Conservation (phyloP, 2,797 vertebrate species). For the Morelia viridis region DNA sequence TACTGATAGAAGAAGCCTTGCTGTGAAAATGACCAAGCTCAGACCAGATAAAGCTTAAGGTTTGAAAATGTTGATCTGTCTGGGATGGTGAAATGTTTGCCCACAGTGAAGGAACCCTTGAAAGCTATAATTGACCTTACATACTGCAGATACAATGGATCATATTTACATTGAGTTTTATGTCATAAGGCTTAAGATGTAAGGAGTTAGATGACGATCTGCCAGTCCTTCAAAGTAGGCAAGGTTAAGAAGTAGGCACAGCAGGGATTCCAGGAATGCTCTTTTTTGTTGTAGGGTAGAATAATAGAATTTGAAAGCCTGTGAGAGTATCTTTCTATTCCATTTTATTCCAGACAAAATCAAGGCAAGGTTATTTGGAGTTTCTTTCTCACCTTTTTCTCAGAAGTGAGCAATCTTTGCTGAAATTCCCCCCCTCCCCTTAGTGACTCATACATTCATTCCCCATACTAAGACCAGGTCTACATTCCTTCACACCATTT, state of each 20-base stretch:
- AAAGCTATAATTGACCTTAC: neutral
- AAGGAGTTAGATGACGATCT: neutral
- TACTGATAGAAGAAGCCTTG: neutral
- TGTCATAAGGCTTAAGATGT: neutral
- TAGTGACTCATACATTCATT: neutral
- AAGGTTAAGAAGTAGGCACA: neutral
- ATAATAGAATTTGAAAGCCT: neutral
- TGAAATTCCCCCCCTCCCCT: neutral
- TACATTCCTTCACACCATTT: neutral
- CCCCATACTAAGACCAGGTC: neutral
- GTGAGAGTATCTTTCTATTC: neutral
- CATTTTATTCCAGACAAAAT: neutral
- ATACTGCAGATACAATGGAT: neutral
- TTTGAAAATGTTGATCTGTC: neutral
- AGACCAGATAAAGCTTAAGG: neutral
- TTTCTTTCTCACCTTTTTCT: neutral
- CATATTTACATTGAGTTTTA: neutral
- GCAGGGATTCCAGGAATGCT: neutral
- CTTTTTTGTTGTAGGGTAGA: neutral
- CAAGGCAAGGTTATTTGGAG: neutral
- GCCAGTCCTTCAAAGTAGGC: neutral
- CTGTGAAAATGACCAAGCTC: neutral
- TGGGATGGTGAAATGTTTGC: neutral
- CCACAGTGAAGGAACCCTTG: neutral
- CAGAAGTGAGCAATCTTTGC: neutral